Conservation (phyloP, 2,113 vertebrate species). For the Cyanistes caeruleus region DNA sequence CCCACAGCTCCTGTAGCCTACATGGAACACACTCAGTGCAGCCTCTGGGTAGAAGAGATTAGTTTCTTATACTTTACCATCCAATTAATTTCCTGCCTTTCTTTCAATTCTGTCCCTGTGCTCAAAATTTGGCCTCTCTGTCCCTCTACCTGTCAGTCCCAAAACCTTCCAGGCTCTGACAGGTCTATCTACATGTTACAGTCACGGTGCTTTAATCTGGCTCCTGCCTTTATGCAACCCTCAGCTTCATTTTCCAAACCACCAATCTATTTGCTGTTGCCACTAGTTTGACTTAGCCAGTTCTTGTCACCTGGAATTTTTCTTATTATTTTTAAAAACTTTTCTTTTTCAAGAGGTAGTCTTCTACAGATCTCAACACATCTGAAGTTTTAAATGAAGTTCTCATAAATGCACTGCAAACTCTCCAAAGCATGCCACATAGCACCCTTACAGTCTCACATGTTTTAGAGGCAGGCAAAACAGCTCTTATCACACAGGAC, state of each 20-base stretch:
- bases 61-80: not conserved
- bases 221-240: not conserved
- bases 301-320: not conserved
- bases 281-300: accelerated
- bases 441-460: not conserved
- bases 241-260: not conserved
- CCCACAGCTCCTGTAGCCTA: not conserved
- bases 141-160: not conserved
- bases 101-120: not conserved
- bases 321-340: not conserved
- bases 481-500: not conserved
- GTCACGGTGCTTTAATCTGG: not conserved
- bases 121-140: accelerated
- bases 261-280: not conserved
- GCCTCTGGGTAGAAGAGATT: not conserved
- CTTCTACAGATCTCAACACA: not conserved
- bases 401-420: accelerated
- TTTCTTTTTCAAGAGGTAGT: not conserved
- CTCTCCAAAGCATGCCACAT: not conserved
- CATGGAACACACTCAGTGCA: accelerated
- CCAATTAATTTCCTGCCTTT: not conserved
- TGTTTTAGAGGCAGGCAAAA: not conserved
- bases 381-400: not conserved
- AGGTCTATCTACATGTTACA: not conserved
- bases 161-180: not conserved